Base-by-base conservation (phyloP, 2,113 vertebrate genomes). In the Gnathonemus longibarbis region DNA sequence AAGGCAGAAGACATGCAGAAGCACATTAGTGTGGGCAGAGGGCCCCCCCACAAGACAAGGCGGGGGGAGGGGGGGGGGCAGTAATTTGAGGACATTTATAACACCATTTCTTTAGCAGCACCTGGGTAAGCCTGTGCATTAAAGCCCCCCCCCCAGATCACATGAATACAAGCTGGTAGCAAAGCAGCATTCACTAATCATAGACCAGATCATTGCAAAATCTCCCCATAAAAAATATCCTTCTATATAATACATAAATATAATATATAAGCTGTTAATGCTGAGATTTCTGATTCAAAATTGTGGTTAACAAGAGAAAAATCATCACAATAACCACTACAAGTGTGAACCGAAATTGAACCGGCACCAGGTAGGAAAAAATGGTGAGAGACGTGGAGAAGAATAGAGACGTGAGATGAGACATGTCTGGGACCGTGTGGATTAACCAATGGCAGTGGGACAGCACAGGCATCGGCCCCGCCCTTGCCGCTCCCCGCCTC, bases 401-500 rank as follows among this genome's bases (percentile, higher is more conserved):
- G 35, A 5, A 80, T 42, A 80, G 35, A 80, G 74, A 7, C 1
- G 3, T 19, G 6, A 42, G 35, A 17, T 42, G 4, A 42, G 15
- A 42, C 31, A 3, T 42, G 5, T 42, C 13, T 2, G 74, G 31
- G 35, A 11, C 1, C 13, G 24, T 6, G 27, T 0, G 13, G 35
- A 42, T 39, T 39, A 80, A 13, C n/a, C 62, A 27, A 31, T 31
- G 27, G 62, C 62, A 10, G 27, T 3, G 10, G 27, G n/a, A 31
- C 35, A 39, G n/a, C 50, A 39, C 27, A 39, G 21, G 5, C 9
- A 27, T 21, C 2, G 35, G 10, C 11, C 3, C 50, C 5, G 15
- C 19, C 86, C 56, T 10, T 19, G 2, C 5, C 50, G 42, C 21
- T 58, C 56, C 56, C 24, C 11, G 39, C 90, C 95, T 95, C 93